Percentiles rank a stretch among this genome's conserved stretches.
phyloP scores from a whole-genome alignment of 2,113 vertebrate species.

The Oryctolagus cuniculus region mOryCun1.1 NC_091436.1:134177001-134177500 shows the following conservation, averaged over 20 bases:
- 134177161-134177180: constrained; percentile 22
- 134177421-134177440: constrained; percentile 19
- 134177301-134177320: background rate
- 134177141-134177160: background rate
- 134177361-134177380: background rate
- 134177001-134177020: constrained; percentile 53
- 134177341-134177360: background rate
- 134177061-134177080: constrained; percentile 12
- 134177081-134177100: constrained; percentile 1
- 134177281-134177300: background rate
- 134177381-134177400: background rate
- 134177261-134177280: constrained; percentile 47
- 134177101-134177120: background rate
- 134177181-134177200: constrained; percentile 15
- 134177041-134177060: constrained; percentile 18
- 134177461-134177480: constrained; percentile 12
- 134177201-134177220: constrained; percentile 11
- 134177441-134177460: background rate
- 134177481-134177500: background rate
- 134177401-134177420: background rate
- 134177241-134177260: background rate
- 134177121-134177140: background rate
- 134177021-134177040: constrained; percentile 33
- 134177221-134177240: background rate
- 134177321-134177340: constrained; percentile 10